These are phyloP conservation scores for Naja naja DNA, from an alignment of 2,113 vertebrate species.

Conservation along the genomic window DNA sequence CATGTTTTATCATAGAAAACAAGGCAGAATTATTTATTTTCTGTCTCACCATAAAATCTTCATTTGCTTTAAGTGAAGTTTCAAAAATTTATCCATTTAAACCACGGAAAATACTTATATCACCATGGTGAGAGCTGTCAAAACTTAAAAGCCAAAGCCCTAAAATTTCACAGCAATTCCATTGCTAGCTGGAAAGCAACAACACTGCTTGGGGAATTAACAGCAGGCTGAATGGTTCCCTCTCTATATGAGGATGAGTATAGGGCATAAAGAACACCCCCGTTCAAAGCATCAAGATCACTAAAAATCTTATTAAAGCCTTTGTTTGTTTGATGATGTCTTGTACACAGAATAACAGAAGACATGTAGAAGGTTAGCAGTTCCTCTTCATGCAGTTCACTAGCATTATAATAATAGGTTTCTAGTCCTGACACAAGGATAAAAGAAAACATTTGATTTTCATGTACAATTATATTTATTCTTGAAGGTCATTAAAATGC, in stretches of 20 bases:
- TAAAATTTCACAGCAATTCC: constrained; percentile 1
- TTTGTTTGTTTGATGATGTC: background rate
- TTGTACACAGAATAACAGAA: background rate
- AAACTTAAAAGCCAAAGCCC: background rate
- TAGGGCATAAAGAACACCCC: background rate
- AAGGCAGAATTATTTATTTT: background rate
- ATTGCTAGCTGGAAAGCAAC: background rate
- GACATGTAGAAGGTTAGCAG: background rate
- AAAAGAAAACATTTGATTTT: background rate
- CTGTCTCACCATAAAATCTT: background rate
- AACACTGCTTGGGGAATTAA: background rate
- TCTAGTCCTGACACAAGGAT: background rate
- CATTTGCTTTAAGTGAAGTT: background rate
- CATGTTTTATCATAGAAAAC: background rate
- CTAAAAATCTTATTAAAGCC: background rate
- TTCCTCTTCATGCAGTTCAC: background rate
- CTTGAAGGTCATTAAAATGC: background rate
- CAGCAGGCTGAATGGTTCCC: background rate
- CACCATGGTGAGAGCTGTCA: background rate
- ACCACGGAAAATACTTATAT: background rate
- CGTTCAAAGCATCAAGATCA: background rate
- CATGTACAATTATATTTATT: background rate
- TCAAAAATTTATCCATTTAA: background rate
- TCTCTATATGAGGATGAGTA: background rate
- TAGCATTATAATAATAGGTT: background rate